phyloP scores from a whole-genome alignment of 2,113 vertebrate genomes.

The Sitta europaea region DNA sequence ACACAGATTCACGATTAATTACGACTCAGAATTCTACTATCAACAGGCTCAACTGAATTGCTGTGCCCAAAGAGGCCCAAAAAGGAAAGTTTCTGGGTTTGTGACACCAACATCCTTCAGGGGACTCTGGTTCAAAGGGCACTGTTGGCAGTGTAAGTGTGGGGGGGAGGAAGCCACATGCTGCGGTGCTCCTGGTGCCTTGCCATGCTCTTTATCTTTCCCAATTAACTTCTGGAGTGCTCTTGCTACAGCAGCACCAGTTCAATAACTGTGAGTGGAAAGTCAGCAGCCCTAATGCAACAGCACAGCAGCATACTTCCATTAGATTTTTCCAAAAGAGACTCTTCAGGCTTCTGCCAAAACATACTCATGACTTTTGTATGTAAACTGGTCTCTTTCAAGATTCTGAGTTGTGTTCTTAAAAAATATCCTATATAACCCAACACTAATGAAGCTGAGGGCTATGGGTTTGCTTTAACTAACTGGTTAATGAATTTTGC shows the following conservation, averaged over 20 bases:
- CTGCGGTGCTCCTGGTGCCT: background rate
- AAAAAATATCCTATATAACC: background rate
- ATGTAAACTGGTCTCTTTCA: background rate
- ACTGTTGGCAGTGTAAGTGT: background rate
- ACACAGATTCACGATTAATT: background rate
- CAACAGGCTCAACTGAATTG: background rate
- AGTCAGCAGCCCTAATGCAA: conserved; percentile 30
- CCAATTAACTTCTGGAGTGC: conserved; percentile 54
- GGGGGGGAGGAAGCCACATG: background rate
- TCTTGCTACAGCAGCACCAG: conserved; percentile 26
- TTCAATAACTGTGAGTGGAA: conserved; percentile 4
- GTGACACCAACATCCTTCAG: background rate
- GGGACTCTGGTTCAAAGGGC: background rate
- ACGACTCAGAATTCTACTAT: background rate
- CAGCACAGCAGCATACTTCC: conserved; percentile 31
- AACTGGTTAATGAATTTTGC: background rate
- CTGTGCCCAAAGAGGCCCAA: background rate
- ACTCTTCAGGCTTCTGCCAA: background rate
- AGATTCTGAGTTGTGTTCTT: background rate
- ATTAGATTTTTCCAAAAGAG: conserved; percentile 31
- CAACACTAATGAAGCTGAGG: background rate
- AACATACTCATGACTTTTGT: background rate
- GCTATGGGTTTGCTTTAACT: background rate
- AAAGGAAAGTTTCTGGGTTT: background rate
- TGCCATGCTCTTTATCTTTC: conserved; percentile 23